Percentiles rank a stretch among this genome's conserved stretches.
These are phyloP conservation scores for Colletes collaris DNA, from an alignment of 2,888 invertebrate genomes.

Conservation along the genomic window DNA sequence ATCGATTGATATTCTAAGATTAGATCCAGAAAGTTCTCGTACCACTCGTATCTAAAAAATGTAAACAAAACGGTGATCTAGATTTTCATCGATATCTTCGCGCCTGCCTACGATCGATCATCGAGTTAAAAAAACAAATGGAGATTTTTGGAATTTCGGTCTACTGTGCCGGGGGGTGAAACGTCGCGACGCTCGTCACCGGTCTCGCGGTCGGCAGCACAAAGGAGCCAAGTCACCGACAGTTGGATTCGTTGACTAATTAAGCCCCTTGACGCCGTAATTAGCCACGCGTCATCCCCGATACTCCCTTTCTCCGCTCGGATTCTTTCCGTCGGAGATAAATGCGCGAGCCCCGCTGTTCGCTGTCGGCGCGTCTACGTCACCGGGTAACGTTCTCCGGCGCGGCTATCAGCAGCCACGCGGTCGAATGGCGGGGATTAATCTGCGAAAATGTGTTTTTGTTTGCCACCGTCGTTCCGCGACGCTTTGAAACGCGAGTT, in stretches of 20 bases:
- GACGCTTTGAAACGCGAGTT: conserved; percentile 47
- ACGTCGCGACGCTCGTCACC: conserved; percentile 50
- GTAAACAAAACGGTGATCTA: no score
- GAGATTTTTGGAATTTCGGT: no score
- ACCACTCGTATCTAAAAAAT: no score
- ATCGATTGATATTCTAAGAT: no score
- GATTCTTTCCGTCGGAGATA: conserved; percentile 48
- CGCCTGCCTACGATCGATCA: no score
- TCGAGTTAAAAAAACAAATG: no score
- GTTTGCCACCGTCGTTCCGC: conserved; percentile 41
- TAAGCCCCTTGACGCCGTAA: conserved; percentile 67
- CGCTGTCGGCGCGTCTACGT: conserved; percentile 24
- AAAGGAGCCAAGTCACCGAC: conserved; percentile 51
- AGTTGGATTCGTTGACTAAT: conserved; percentile 63
- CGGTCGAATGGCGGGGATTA: conserved; percentile 52
- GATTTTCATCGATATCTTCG: no score
- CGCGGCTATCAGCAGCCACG: conserved; percentile 20
- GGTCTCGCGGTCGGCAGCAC: conserved; percentile 26
- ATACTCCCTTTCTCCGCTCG: conserved; percentile 17
- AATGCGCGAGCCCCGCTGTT: conserved; percentile 35
- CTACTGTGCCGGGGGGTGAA: no score
- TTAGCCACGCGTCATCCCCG: conserved; percentile 65
- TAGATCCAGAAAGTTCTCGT: no score
- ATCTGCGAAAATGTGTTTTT: conserved; percentile 64
- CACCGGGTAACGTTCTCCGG: background rate